These are phyloP conservation scores for Ammodytes marinus DNA, from an alignment of 2,113 vertebrate genomes.

Conservation along the genomic window DNA sequence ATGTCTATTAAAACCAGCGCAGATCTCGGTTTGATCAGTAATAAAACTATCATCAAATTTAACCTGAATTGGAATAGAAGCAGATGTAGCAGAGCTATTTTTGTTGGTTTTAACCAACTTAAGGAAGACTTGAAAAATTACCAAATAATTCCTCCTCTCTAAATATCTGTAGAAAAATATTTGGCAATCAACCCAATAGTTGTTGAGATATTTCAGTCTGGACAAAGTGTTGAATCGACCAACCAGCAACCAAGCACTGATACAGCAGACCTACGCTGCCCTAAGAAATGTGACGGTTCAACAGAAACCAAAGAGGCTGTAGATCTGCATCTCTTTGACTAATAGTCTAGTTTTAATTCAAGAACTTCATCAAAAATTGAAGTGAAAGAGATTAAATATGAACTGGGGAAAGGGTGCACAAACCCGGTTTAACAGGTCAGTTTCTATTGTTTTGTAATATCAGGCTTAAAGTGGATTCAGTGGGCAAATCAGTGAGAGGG, in stretches of 20 bases:
- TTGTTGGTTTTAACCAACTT: too few relatives aligned
- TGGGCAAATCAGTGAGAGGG: constrained; percentile 53
- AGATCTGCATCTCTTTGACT: constrained; percentile 3
- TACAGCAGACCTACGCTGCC: too few relatives aligned
- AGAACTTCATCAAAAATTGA: constrained; percentile 63
- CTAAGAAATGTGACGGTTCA: neutral
- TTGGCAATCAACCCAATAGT: neutral
- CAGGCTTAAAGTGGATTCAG: constrained; percentile 67
- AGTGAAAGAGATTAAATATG: constrained; percentile 66
- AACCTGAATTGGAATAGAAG: too few relatives aligned
- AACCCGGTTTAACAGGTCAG: constrained; percentile 66
- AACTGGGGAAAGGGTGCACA: neutral
- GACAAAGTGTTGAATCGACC: neutral
- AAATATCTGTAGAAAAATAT: neutral
- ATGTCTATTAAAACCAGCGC: too few relatives aligned
- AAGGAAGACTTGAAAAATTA: neutral
- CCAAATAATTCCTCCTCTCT: too few relatives aligned
- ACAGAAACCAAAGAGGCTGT: neutral
- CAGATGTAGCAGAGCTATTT: too few relatives aligned
- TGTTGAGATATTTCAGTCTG: neutral
- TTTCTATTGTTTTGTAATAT: constrained; percentile 61
- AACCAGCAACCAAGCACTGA: neutral
- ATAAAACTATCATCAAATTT: too few relatives aligned
- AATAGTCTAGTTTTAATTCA: constrained; percentile 22
- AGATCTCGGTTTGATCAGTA: too few relatives aligned